These are phyloP conservation scores for Drosophila maculinotata DNA, from an alignment of 2,888 invertebrate species.

Conservation along the genomic window DNA sequence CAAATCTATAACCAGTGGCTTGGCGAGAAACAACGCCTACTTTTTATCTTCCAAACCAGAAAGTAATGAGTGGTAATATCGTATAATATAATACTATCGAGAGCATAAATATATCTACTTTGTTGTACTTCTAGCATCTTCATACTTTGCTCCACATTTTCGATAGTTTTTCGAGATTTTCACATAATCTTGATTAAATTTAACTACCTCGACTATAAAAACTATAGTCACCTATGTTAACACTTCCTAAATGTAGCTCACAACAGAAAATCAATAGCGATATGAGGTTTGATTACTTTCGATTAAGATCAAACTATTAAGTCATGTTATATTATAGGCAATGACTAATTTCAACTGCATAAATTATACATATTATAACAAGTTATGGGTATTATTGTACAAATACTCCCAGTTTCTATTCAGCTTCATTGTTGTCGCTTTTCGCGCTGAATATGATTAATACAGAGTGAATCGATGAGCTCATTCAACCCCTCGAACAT, in stretches of 20 bases:
- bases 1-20: conserved; percentile 4
- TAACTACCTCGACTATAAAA: too few relatives aligned
- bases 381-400: conserved; percentile 8
- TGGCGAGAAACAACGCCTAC: not conserved
- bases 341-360: conserved; percentile 3
- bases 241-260: too few relatives aligned
- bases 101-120: too few relatives aligned
- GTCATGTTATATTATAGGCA: not conserved
- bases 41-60: not conserved
- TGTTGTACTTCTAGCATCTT: too few relatives aligned
- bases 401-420: conserved; percentile 6
- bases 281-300: too few relatives aligned
- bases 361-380: not conserved
- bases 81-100: not conserved
- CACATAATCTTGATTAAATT: too few relatives aligned
- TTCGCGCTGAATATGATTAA: conserved; percentile 24
- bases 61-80: not conserved
- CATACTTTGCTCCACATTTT: too few relatives aligned
- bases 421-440: not conserved
- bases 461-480: conserved; percentile 50
- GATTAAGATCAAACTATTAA: not conserved
- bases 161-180: too few relatives aligned
- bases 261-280: too few relatives aligned
- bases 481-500: conserved; percentile 38
- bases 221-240: too few relatives aligned